phyloP scores from a whole-genome alignment of 1,140 invertebrate species.

The Dinoponera quadriceps region DNA sequence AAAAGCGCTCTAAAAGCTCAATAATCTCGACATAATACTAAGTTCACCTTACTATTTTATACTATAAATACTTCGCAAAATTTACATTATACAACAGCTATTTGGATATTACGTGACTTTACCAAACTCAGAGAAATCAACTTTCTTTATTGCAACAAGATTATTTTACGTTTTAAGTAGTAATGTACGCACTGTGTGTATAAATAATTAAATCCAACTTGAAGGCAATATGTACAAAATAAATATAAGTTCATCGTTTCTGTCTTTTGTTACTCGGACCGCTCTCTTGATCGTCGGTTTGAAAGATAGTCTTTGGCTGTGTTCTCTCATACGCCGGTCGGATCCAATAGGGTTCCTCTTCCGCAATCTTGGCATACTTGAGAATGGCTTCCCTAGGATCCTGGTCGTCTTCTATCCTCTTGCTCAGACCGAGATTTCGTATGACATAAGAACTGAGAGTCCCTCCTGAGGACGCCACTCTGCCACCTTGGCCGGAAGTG shows the following conservation, averaged over 20 bases:
- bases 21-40: too few relatives aligned
- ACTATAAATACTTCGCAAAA: too few relatives aligned
- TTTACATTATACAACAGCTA: too few relatives aligned
- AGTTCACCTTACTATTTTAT: too few relatives aligned
- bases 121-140: too few relatives aligned
- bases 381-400: conserved; percentile 98
- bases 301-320: conserved; percentile 93
- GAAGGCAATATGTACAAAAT: background rate
- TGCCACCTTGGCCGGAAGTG: conserved; percentile 93
- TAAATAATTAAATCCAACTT: conserved; percentile 13
- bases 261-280: conserved; percentile 85
- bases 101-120: too few relatives aligned
- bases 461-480: conserved; percentile 97
- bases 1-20: too few relatives aligned
- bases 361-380: conserved; percentile 98
- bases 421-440: conserved; percentile 96
- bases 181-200: background rate
- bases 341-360: conserved; percentile 98
- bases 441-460: conserved; percentile 99
- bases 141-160: too few relatives aligned
- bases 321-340: conserved; percentile 95
- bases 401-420: conserved; percentile 97
- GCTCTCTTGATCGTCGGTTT: conserved; percentile 88
- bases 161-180: background rate
- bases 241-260: conserved; percentile 79